Evolutionary conservation across 2,797 vertebrate species (phyloP), one percentile per base, ranked within the genome.

Genomic region (Brachymystax lenok): DNA sequence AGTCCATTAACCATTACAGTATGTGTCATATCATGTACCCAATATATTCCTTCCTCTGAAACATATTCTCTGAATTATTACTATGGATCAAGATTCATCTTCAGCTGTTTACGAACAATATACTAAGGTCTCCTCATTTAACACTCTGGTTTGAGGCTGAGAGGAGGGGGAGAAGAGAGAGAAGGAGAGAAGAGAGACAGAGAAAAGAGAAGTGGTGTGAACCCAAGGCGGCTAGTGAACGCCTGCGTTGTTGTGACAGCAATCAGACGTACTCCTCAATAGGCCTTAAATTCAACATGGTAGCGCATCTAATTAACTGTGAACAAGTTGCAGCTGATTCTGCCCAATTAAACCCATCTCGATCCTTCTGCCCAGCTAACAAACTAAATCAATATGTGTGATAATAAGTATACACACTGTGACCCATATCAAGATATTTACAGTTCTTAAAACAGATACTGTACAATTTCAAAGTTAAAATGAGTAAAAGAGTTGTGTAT

Each of bases 321-420:
- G 5, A 69, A 46, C 30, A 40, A 21, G 30, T 17, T 68, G 64
- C 28, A 67, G 64, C 24, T 16, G 33, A 40, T 35, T 35, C 17
- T 33, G 66, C 28, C 28, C 28, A 46, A 69, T 69, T 69, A 69
- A 69, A 69, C 68, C 19, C 35, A 69, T 33, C 67, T 69, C 8
- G 67, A n/a, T 66, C 64, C 28, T 16, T 67, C 14, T 46, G 30
- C 30, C 17, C 7, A 46, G 19, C 10, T n/a, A 40, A 69, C 13
- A 69, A 69, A 69, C 30, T 19, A 69, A 30, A 40, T 17, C 1
- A 5, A 46, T 40, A 46, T 27, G 3, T 19, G 56, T 17, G 28
- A 17, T 68, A 68, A 17, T 68, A 33, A 68, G 5, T 30, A 4
- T 30, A 61, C 59, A 61, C 16, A 68, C 12, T 17, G 16, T 19